These are phyloP conservation scores for Chloropsis hardwickii DNA, from an alignment of 2,113 vertebrate genomes.

Conservation along the genomic window DNA sequence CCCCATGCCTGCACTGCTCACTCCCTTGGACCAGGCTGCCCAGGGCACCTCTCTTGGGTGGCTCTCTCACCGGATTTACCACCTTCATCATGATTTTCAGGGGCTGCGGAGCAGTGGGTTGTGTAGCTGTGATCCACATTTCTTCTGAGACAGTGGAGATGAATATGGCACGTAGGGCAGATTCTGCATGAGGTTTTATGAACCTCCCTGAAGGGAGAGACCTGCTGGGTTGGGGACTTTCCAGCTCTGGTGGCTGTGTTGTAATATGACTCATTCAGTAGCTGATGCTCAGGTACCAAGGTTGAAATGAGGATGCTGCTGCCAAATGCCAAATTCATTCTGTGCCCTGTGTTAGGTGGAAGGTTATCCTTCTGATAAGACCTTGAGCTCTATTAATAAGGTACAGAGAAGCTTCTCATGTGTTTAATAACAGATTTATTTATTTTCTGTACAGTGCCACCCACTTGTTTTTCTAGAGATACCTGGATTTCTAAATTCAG, in stretches of 20 bases:
- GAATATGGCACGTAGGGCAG: rapidly evolving
- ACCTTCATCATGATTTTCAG: background rate
- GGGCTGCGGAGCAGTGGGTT: background rate
- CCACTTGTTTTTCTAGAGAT: background rate
- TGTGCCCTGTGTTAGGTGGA: background rate
- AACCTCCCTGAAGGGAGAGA: background rate
- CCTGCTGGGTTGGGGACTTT: constrained; percentile 12
- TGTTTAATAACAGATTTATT: background rate
- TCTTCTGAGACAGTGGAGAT: background rate
- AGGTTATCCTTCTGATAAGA: background rate
- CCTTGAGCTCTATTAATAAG: background rate
- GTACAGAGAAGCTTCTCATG: background rate
- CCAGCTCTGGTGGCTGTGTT: background rate
- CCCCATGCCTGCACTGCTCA: background rate
- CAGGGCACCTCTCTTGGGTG: background rate
- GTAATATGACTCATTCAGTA: background rate
- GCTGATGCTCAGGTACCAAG: background rate
- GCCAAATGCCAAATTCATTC: background rate
- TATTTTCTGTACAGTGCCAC: background rate
- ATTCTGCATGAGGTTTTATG: background rate
- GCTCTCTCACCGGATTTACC: background rate
- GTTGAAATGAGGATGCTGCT: background rate
- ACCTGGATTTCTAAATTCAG: background rate
- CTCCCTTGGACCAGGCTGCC: background rate
- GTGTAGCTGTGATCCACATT: background rate